phyloP scores from a whole-genome alignment of 2,113 vertebrate genomes.

The Thryonomys swinderianus region DNA sequence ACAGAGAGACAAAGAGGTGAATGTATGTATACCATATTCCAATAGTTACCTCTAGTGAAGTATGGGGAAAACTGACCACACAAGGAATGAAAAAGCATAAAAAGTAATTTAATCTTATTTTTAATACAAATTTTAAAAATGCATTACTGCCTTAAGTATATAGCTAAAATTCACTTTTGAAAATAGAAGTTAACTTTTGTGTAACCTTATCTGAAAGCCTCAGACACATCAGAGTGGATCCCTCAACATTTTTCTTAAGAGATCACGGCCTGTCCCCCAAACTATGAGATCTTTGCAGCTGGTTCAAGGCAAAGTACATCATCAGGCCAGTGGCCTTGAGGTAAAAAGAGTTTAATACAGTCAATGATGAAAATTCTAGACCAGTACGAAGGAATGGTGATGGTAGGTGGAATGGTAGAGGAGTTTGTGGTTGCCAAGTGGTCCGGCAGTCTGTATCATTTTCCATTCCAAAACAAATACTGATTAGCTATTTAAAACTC shows the following conservation, averaged over 20 bases:
- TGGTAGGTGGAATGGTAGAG: too few relatives aligned
- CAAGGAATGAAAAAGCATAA: not conserved
- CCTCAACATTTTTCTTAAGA: not conserved
- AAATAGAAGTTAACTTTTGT: not conserved
- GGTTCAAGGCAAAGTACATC: not conserved
- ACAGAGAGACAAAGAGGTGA: not conserved
- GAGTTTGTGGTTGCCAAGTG: not conserved
- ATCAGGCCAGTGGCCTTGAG: not conserved
- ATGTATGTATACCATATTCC: slow-evolving; percentile 16
- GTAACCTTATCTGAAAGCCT: not conserved
- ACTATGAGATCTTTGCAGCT: not conserved
- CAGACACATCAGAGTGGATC: not conserved
- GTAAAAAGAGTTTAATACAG: not conserved
- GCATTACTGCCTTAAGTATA: not conserved
- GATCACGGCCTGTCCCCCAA: not conserved
- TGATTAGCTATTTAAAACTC: not conserved
- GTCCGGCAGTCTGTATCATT: not conserved
- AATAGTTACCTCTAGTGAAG: not conserved
- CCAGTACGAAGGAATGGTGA: not conserved
- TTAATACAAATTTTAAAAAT: not conserved
- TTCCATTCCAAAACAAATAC: not conserved
- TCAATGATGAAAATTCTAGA: not conserved
- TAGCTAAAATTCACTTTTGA: not conserved
- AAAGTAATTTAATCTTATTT: not conserved
- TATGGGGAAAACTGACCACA: not conserved